Conservation (phyloP, 1,140 invertebrate genomes). For the Leptinotarsa lineolata region DNA sequence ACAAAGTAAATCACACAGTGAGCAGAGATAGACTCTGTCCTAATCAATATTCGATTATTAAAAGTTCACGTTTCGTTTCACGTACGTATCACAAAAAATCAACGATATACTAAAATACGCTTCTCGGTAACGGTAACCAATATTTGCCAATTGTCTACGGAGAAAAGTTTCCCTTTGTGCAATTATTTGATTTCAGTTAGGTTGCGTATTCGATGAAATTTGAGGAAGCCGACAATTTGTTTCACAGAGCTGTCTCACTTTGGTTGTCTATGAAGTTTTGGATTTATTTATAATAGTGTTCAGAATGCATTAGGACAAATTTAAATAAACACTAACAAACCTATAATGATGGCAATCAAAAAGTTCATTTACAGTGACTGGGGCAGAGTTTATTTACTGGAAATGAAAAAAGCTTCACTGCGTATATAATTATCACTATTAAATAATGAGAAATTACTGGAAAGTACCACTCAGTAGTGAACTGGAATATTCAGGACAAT, state of each 20-base stretch:
- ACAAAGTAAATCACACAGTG: constrained; percentile 41
- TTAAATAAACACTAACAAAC: too few relatives aligned
- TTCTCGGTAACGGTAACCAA: neutral
- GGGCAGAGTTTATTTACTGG: too few relatives aligned
- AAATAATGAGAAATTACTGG: too few relatives aligned
- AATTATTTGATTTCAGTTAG: neutral
- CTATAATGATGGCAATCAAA: too few relatives aligned
- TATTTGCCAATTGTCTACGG: neutral
- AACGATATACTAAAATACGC: constrained; percentile 3
- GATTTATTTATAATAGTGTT: too few relatives aligned
- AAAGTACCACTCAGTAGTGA: too few relatives aligned
- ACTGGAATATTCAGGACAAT: too few relatives aligned
- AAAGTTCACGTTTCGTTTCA: constrained; percentile 40
- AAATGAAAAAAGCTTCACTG: too few relatives aligned
- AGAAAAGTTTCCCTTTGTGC: neutral
- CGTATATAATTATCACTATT: too few relatives aligned
- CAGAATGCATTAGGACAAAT: too few relatives aligned
- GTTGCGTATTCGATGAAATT: neutral
- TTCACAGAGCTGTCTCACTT: neutral
- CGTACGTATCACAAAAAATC: constrained; percentile 25
- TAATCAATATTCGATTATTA: constrained; percentile 41
- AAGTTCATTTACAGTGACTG: too few relatives aligned
- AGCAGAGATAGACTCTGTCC: constrained; percentile 25
- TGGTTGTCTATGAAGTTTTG: neutral
- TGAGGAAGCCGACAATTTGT: neutral